Percentiles rank a stretch among this genome's conserved stretches.
These are phyloP conservation scores for Aromia moschata DNA, from an alignment of 2,888 invertebrate genomes.

Conservation along the genomic window DNA sequence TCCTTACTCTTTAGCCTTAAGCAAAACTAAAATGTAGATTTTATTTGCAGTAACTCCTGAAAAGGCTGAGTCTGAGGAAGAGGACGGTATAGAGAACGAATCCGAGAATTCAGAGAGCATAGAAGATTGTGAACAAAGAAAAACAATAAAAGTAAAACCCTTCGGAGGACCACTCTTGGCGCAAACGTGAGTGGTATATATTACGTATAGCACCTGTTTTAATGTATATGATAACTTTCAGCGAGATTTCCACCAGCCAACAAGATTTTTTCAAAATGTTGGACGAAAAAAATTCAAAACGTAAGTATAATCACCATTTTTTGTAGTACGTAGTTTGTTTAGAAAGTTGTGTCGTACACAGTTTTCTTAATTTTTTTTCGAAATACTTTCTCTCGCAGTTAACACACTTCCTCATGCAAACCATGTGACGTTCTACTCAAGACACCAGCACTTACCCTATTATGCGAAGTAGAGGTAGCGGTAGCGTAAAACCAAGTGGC, in stretches of 20 bases:
- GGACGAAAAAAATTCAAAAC: constrained; percentile 90
- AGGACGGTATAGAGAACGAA: constrained; percentile 52
- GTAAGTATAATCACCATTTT: constrained; percentile 65
- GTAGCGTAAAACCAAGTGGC: too few species aligned
- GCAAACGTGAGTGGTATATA: constrained; percentile 54
- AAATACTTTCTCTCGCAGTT: too few species aligned
- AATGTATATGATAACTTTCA: constrained; percentile 63
- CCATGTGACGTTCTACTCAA: too few species aligned
- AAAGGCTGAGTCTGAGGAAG: constrained; percentile 56
- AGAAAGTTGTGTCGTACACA: too few species aligned
- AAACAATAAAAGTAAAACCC: constrained; percentile 57
- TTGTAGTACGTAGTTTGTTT: too few species aligned
- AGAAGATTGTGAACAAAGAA: constrained; percentile 55
- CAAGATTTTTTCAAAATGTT: constrained; percentile 93
- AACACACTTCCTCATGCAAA: too few species aligned
- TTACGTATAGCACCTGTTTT: not conserved
- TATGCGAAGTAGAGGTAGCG: too few species aligned
- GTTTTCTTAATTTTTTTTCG: too few species aligned
- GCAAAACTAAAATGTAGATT: not conserved
- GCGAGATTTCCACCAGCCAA: constrained; percentile 89
- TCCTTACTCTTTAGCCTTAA: too few species aligned
- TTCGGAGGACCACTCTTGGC: constrained; percentile 59
- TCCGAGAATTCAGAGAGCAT: constrained; percentile 50
- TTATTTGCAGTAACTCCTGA: constrained; percentile 55
- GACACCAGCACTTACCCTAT: too few species aligned